Evolutionary conservation across 30 jellyfish, hydroid and myxozoan genomes (phyloP), one percentile per base, ranked within the genome.

Genomic region (Hydra vulgaris): DNA sequence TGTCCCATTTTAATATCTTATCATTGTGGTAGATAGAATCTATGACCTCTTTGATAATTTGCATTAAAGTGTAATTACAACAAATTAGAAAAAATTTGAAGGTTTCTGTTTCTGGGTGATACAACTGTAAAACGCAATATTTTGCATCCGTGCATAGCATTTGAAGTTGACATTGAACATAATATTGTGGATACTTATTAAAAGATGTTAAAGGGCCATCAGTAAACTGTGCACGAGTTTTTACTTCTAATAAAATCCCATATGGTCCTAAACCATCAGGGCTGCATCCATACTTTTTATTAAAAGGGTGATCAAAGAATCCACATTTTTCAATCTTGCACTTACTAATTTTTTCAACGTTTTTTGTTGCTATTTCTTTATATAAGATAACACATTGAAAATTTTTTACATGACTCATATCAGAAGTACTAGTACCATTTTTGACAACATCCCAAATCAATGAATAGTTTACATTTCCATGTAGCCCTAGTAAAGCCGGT

Each of bases 51-150:
- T 73, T 73, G 66, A 19, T 21, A 21, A 26, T 26, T 73, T 7
- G 74, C 81, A 73, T 73, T 20, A 69, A 23, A 5, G 5, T 73
- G 81, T 73, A 73, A 26, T 20, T 26, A 21, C 74, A 74, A 21
- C 17, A 5, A 21, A 73, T 17, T 26, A 73, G 54, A 73, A 73
- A 73, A 26, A 73, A 73, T 5, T 73, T 73, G 4, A 15, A 19
- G 53, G 54, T 1, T 26, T 21, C 81, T 21, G 81, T 73, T 26
- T 73, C 81, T 1, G 81, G 81, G 81, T 73, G 81, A 25, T 73
- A 73, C 23, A 74, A 73, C 66, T 73, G 61, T 73, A 73, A 25
- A 4, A 73, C 40, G 66, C 81, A 73, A 26, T 21, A 73, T 73
- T 73, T 74, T 73, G 81, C 81, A 73, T 7, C 81, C 54, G 61